Conservation (phyloP, 2,113 vertebrate genomes). For the Paradisaea rubra region DNA sequence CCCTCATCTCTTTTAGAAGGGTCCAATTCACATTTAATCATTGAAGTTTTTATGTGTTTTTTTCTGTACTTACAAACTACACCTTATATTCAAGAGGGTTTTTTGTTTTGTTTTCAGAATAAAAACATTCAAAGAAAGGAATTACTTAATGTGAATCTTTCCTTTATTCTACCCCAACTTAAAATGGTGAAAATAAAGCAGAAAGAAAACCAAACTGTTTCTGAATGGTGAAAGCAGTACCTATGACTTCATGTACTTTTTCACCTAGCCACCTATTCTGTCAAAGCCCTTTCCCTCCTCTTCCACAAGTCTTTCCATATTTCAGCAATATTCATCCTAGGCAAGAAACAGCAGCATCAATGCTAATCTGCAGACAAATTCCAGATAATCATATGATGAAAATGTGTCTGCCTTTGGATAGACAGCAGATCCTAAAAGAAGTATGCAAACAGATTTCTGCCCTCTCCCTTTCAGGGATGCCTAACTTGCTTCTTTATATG, state of each 20-base stretch:
- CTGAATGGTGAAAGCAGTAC: not conserved
- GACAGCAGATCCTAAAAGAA: not conserved
- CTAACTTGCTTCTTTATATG: not conserved
- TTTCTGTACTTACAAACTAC: not conserved
- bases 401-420: not conserved
- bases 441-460: not conserved
- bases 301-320: not conserved
- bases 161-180: not conserved
- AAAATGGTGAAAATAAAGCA: not conserved
- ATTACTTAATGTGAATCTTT: not conserved
- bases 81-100: not conserved
- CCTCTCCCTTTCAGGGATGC: not conserved
- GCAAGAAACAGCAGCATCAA: not conserved
- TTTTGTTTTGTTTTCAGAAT: not conserved
- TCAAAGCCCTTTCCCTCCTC: not conserved
- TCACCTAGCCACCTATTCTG: not conserved
- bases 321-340: not conserved
- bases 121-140: not conserved
- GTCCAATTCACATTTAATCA: not conserved
- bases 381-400: not conserved
- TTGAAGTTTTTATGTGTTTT: not conserved
- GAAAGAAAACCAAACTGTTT: not conserved
- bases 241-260: not conserved
- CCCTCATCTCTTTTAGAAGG: not conserved
- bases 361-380: not conserved